Evolutionary conservation across 2,113 vertebrate genomes (phyloP).

Genomic region (Podilymbus podiceps): DNA sequence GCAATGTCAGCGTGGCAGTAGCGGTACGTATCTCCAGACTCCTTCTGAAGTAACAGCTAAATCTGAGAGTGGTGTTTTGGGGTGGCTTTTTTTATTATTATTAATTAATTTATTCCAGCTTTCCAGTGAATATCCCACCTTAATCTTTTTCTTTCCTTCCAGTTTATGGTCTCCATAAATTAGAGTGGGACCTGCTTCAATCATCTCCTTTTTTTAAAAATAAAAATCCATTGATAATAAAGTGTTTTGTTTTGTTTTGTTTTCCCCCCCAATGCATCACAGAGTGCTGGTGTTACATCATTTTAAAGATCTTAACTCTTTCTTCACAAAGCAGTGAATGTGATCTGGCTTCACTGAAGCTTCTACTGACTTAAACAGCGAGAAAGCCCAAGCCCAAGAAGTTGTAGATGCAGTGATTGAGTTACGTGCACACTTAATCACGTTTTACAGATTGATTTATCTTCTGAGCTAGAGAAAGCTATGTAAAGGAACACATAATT

Average conservation of each 20-base stretch:
- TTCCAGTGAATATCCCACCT: background rate
- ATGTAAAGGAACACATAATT: background rate
- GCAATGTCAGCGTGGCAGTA: background rate
- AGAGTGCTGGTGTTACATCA: background rate
- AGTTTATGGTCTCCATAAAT: background rate
- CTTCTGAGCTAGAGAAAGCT: background rate
- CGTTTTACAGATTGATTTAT: background rate
- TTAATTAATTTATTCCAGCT: background rate
- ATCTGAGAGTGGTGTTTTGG: background rate
- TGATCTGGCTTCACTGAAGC: background rate
- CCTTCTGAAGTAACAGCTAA: background rate
- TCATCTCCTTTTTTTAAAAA: background rate
- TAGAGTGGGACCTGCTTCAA: background rate
- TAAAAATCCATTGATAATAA: background rate
- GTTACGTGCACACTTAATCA: background rate
- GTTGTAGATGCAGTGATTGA: background rate
- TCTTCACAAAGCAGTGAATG: background rate
- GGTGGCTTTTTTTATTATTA: background rate
- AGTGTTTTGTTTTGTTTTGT: too few relatives aligned
- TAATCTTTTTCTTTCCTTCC: background rate
- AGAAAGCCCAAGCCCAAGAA: background rate
- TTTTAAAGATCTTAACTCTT: background rate
- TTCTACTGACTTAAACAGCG: background rate
- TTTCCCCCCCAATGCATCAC: background rate
- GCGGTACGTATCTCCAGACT: background rate